Evolutionary conservation across 1,140 invertebrate species (phyloP).

Genomic region (Zelostemma sp.): DNA sequence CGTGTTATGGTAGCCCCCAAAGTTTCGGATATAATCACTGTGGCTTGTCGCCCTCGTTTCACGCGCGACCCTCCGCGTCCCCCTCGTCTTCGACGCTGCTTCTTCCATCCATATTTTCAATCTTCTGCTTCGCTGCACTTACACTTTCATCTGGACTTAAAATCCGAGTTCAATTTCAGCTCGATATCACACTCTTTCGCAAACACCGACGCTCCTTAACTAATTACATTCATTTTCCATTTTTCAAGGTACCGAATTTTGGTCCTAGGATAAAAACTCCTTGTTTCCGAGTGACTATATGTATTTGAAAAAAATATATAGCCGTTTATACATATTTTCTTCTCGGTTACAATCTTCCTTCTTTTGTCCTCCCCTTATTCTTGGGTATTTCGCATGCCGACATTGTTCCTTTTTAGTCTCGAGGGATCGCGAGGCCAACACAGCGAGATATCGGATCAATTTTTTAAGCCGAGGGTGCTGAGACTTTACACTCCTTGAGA

Average conservation of each 20-base stretch:
- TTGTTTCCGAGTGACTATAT: constrained; percentile 4
- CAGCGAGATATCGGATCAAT: constrained; percentile 64
- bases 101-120: constrained; percentile 13
- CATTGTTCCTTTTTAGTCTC: constrained; percentile 67
- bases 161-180: too few species aligned
- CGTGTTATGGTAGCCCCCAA: constrained; percentile 29
- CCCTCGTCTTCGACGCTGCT: constrained; percentile 17
- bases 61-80: constrained; percentile 28
- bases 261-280: too few species aligned
- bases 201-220: too few species aligned
- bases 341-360: constrained; percentile 33
- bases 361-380: constrained; percentile 23
- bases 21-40: constrained; percentile 67
- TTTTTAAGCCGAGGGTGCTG: constrained; percentile 67
- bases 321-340: constrained; percentile 27
- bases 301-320: constrained; percentile 12
- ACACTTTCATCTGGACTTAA: too few species aligned
- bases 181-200: too few species aligned
- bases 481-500: constrained; percentile 69
- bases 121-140: too few species aligned
- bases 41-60: constrained; percentile 38
- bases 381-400: constrained; percentile 51
- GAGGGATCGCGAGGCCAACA: constrained; percentile 66
- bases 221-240: too few species aligned
- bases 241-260: too few species aligned